These are phyloP conservation scores for Xylocopa sonorina DNA, from an alignment of 1,140 invertebrate genomes.

Conservation along the genomic window DNA sequence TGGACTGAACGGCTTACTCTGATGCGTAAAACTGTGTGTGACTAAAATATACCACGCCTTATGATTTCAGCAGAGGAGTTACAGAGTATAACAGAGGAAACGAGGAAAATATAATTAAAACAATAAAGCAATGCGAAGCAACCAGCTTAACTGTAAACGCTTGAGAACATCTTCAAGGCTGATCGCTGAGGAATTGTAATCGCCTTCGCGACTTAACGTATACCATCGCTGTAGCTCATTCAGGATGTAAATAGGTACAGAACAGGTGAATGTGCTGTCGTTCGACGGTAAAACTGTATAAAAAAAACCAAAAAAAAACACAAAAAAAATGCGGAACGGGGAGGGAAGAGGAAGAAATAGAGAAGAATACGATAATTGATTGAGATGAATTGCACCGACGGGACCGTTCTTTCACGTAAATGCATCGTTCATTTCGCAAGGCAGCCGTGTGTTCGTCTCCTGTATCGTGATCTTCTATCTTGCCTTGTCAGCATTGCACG, in stretches of 20 bases:
- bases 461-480: conserved; percentile 42
- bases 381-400: conserved; percentile 29
- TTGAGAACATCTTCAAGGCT: conserved; percentile 50
- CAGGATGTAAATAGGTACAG: conserved; percentile 50
- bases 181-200: conserved; percentile 61
- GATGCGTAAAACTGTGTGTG: conserved; percentile 54
- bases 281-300: conserved; percentile 25
- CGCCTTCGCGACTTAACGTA: conserved; percentile 47
- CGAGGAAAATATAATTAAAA: not conserved
- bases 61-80: conserved; percentile 19
- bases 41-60: conserved; percentile 38
- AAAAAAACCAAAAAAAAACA: not conserved
- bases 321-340: conserved; percentile 16
- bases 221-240: conserved; percentile 49
- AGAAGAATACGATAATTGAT: conserved; percentile 25
- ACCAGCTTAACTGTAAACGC: conserved; percentile 43
- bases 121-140: conserved; percentile 15
- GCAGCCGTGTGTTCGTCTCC: conserved; percentile 31
- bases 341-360: conserved; percentile 15
- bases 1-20: conserved; percentile 57
- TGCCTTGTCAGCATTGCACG: conserved; percentile 30
- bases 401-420: conserved; percentile 15
- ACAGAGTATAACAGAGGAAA: conserved; percentile 20
- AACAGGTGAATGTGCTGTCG: conserved; percentile 33
- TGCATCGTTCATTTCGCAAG: conserved; percentile 32